phyloP scores from a whole-genome alignment of 2,797 vertebrate species.

The Chaetophractus vellerosus region DNA sequence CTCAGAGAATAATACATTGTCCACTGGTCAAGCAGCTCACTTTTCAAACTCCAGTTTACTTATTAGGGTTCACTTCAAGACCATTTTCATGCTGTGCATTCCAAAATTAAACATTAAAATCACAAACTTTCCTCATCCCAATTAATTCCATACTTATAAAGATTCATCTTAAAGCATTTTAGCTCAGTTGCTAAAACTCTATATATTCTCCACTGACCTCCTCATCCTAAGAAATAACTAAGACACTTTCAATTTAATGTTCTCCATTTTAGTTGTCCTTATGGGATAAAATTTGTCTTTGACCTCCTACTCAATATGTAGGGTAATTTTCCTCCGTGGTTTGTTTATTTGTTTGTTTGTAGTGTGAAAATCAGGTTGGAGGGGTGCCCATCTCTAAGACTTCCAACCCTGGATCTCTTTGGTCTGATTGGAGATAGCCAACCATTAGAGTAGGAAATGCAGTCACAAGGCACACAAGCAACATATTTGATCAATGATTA shows the following conservation, averaged over 20 bases:
- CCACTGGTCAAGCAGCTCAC: not conserved
- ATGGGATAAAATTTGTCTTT: not conserved
- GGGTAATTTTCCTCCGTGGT: not conserved
- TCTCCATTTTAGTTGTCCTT: not conserved
- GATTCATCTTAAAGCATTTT: not conserved
- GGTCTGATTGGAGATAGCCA: not conserved
- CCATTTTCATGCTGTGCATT: not conserved
- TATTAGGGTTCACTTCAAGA: slow-evolving; percentile 9
- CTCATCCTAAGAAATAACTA: not conserved
- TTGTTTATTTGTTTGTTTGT: not conserved
- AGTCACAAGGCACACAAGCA: not conserved
- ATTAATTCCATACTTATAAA: not conserved
- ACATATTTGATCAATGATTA: not conserved
- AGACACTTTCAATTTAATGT: not conserved
- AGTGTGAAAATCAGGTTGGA: not conserved
- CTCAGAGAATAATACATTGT: not conserved
- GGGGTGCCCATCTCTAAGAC: not conserved
- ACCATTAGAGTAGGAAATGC: not conserved
- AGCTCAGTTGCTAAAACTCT: not conserved
- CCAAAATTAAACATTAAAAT: not conserved
- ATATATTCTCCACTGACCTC: not conserved
- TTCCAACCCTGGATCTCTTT: not conserved
- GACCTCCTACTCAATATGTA: not conserved
- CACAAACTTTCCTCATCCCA: not conserved
- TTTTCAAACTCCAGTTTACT: not conserved